Base-by-base conservation (phyloP, 1,140 invertebrate species). In the Temnothorax longispinosus region DNA sequence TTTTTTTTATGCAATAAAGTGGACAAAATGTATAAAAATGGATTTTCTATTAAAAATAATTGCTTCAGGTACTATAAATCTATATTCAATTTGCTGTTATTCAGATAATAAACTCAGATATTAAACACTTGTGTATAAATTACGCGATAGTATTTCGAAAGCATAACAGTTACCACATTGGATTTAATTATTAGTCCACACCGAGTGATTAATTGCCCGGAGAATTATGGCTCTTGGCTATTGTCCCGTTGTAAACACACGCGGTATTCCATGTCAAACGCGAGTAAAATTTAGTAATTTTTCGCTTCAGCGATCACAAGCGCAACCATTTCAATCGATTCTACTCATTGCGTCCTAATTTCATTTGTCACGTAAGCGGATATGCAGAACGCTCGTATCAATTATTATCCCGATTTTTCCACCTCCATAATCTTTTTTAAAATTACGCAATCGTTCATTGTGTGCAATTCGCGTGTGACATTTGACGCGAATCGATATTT, bases 151-250 rank as follows among this genome's bases (percentile, higher is more conserved):
- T 50, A 81, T 38, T 56, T 56, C 21, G 65, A 56, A 71, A 71
- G 78, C 78, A 69, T 54, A 80, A 67, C 77, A 81, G 77, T 81
- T 56, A 56, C n/a, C 60, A 58, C 60, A 32, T 80, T 80, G 62
- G 27, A 81, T 72, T 41, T 72, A 81, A 81, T 81, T 81, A 72
- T 72, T 71, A 81, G 50, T 56, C 38, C 38, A 41, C 38, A 41
- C 32, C 21, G 50, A 13, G 65, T 56, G 50, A 81, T 81, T 81
- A 81, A 81, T 71, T 71, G 38, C 10, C 50, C 50, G 50, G 78
- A 71, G 50, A 71, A 81, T 81, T 71, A 44, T 71, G 38, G 78
- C 78, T 56, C 65, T 56, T 72, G 78, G 78, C 78, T 72, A 81
- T 81, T 81, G 65, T 81, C 13, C 38, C 21, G 35, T 2, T 41